These are phyloP conservation scores for Brassicogethes aeneus DNA, from an alignment of 2,888 invertebrate species.

Conservation along the genomic window DNA sequence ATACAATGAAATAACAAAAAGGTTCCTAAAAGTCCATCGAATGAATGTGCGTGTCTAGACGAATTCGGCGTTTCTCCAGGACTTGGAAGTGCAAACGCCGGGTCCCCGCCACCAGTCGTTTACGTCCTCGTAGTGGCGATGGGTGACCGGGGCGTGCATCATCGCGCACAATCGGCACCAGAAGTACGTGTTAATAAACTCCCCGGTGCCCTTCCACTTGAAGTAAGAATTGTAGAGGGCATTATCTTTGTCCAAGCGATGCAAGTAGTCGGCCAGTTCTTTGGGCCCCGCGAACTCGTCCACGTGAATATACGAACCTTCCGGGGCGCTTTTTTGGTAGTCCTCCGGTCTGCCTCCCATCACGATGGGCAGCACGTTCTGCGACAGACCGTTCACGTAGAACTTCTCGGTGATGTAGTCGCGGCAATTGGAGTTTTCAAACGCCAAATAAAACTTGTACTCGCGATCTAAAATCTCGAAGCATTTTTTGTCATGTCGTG, in stretches of 20 bases:
- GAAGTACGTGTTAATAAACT: conserved; percentile 93
- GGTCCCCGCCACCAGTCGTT: conserved; percentile 90
- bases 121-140: conserved; percentile 66
- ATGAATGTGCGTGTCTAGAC: conserved; percentile 16
- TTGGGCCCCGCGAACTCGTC: conserved; percentile 87
- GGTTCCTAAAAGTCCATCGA: conserved; percentile 14
- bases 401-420: conserved; percentile 97
- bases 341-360: conserved; percentile 93
- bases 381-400: conserved; percentile 85
- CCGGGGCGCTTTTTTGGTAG: conserved; percentile 78
- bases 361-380: conserved; percentile 85
- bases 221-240: conserved; percentile 91
- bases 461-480: conserved; percentile 84
- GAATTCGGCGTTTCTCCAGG: conserved; percentile 47
- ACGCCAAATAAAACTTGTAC: conserved; percentile 95
- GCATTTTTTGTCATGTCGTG: conserved; percentile 73
- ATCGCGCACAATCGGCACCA: conserved; percentile 86
- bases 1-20: conserved; percentile 24
- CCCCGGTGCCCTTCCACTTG: conserved; percentile 84
- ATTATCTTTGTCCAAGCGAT: conserved; percentile 78
- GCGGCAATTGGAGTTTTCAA: conserved; percentile 93
- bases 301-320: conserved; percentile 89
- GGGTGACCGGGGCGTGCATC: conserved; percentile 56
- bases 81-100: conserved; percentile 66
- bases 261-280: conserved; percentile 79